Percentiles rank a stretch among this genome's conserved stretches.
Evolutionary conservation across 2,113 vertebrate species (phyloP).

Genomic region (Sapayoa aenigma): DNA sequence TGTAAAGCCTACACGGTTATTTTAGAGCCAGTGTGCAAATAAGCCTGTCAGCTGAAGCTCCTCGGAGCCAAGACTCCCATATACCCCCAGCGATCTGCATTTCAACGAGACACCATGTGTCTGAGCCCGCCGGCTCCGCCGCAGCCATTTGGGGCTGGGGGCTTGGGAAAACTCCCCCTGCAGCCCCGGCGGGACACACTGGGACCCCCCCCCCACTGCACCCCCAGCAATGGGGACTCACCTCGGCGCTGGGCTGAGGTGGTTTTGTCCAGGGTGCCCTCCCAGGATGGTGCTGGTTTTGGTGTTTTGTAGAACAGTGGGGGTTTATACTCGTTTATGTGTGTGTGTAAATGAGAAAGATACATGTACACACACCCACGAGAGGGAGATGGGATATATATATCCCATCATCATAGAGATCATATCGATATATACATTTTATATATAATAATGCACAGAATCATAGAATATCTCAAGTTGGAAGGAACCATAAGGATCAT

Average conservation of each 20-base stretch:
- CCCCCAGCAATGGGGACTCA: rapidly evolving
- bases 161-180: neutral
- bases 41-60: conserved; percentile 58
- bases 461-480: neutral
- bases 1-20: conserved; percentile 51
- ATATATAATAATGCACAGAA: neutral
- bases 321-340: rapidly evolving
- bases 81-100: conserved; percentile 34
- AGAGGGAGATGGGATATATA: neutral
- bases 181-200: neutral
- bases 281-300: rapidly evolving
- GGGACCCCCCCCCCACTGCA: neutral
- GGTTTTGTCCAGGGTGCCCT: rapidly evolving
- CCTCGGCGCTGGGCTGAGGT: rapidly evolving
- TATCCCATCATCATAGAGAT: neutral
- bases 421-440: neutral
- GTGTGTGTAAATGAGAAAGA: neutral
- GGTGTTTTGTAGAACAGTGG: rapidly evolving
- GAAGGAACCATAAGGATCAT: neutral
- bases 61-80: conserved; percentile 28
- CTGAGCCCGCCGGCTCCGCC: neutral
- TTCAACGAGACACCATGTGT: conserved; percentile 11
- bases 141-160: neutral
- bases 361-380: too few species aligned
- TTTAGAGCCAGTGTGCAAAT: conserved; percentile 57